These are phyloP conservation scores for Carcina quercana DNA, from an alignment of 2,888 invertebrate species.

Conservation along the genomic window DNA sequence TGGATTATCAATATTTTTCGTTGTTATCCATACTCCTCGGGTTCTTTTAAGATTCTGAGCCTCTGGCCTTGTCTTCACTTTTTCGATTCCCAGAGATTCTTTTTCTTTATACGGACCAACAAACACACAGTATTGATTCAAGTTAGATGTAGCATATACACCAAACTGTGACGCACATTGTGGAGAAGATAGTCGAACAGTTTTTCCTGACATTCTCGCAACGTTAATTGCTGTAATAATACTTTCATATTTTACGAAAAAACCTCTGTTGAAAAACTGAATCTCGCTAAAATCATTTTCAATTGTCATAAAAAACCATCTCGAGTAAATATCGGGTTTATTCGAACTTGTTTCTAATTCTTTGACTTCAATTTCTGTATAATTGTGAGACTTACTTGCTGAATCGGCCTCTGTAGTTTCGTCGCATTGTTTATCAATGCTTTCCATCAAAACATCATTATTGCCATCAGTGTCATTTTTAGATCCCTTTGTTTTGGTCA, in stretches of 20 bases:
- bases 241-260: slow-evolving; percentile 69
- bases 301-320: slow-evolving; percentile 73
- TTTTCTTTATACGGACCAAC: slow-evolving; percentile 58
- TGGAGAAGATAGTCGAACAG: slow-evolving; percentile 59
- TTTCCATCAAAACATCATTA: too few relatives aligned
- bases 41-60: slow-evolving; percentile 29
- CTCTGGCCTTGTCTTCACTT: slow-evolving; percentile 34
- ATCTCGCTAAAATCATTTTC: slow-evolving; percentile 72
- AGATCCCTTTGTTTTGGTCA: slow-evolving; percentile 33
- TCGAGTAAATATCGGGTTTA: slow-evolving; percentile 22
- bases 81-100: slow-evolving; percentile 54
- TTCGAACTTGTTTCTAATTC: background rate
- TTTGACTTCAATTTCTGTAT: slow-evolving; percentile 1
- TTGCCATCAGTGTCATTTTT: background rate
- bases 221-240: slow-evolving; percentile 62
- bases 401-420: too few relatives aligned
- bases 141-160: slow-evolving; percentile 55
- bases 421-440: too few relatives aligned
- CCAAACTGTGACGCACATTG: slow-evolving; percentile 53
- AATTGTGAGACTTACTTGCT: too few relatives aligned
- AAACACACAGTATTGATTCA: slow-evolving; percentile 45
- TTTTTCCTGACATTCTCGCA: slow-evolving; percentile 57
- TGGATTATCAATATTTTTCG: slow-evolving; percentile 49
- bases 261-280: slow-evolving; percentile 61
- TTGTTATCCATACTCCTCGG: slow-evolving; percentile 56